phyloP scores from a whole-genome alignment of 2,797 vertebrate species.

The Rhynchotus rufescens region DNA sequence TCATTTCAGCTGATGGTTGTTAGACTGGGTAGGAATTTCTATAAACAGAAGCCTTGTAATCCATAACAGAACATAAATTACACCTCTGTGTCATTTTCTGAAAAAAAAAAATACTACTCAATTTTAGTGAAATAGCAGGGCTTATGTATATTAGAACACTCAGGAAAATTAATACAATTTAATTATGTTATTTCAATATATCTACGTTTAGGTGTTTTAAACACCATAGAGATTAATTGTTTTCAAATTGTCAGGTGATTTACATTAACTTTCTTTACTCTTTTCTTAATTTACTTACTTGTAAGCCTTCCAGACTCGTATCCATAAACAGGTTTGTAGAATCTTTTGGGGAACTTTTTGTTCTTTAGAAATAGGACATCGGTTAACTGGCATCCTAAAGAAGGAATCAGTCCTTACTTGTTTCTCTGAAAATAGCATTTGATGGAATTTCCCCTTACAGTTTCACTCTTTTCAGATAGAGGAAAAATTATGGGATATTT shows the following conservation, averaged over 20 bases:
- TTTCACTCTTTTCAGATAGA: background rate
- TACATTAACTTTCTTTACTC: background rate
- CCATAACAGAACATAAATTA: background rate
- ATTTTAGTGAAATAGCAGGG: background rate
- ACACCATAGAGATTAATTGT: background rate
- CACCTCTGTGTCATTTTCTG: background rate
- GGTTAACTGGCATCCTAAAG: background rate
- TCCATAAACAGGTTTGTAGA: background rate
- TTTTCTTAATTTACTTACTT: background rate
- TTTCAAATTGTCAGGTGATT: background rate
- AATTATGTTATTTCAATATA: background rate
- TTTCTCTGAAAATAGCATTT: background rate
- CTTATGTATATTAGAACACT: background rate
- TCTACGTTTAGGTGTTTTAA: background rate
- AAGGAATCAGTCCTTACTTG: background rate
- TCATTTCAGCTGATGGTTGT: conserved; percentile 5
- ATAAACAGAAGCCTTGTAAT: background rate
- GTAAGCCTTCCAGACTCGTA: background rate
- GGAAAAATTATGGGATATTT: background rate
- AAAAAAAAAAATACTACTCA: background rate
- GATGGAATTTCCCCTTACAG: background rate
- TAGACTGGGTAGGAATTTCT: background rate
- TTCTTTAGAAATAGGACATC: background rate
- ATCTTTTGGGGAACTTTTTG: background rate
- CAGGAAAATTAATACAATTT: background rate